A percentile compares a stretch with the other conserved stretches of the same genome.
Conservation (phyloP, 2,888 invertebrate species). For the Emesis castigata region DNA sequence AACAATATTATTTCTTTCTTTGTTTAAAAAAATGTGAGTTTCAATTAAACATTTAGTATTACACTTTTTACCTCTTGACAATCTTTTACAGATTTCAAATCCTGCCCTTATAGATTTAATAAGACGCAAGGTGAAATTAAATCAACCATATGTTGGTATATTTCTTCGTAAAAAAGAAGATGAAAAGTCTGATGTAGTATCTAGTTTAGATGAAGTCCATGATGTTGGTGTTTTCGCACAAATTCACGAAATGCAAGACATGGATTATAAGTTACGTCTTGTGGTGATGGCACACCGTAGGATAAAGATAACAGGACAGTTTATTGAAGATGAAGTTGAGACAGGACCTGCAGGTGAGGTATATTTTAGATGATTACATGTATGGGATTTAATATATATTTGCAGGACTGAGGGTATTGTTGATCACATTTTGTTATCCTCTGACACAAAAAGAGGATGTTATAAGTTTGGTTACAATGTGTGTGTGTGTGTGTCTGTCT, state of each 20-base stretch:
- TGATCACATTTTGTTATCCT: no score
- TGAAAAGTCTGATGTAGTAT: slow-evolving; percentile 96
- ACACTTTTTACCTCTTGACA: no score
- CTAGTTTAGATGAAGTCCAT: slow-evolving; percentile 95
- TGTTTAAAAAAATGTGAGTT: no score
- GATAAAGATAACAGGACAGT: slow-evolving; percentile 94
- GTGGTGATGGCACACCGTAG: slow-evolving; percentile 98
- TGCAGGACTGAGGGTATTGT: background rate
- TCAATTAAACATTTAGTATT: no score
- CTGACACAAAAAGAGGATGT: no score
- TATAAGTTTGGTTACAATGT: no score
- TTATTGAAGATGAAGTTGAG: slow-evolving; percentile 93
- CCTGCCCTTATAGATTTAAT: slow-evolving; percentile 96
- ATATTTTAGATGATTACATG: background rate
- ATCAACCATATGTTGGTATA: slow-evolving; percentile 98
- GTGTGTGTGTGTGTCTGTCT: no score
- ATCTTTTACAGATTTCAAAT: slow-evolving; percentile 93
- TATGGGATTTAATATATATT: background rate
- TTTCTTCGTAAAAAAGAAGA: slow-evolving; percentile 98
- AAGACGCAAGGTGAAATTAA: slow-evolving; percentile 97
- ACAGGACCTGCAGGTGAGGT: slow-evolving; percentile 85
- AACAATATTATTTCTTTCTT: no score
- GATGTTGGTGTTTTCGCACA: slow-evolving; percentile 98
- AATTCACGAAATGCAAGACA: slow-evolving; percentile 98
- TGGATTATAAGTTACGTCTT: slow-evolving; percentile 96